Percentiles rank a stretch among this genome's conserved stretches.
These are phyloP conservation scores for Calypte anna DNA, from an alignment of 2,113 vertebrate species.

Conservation along the genomic window DNA sequence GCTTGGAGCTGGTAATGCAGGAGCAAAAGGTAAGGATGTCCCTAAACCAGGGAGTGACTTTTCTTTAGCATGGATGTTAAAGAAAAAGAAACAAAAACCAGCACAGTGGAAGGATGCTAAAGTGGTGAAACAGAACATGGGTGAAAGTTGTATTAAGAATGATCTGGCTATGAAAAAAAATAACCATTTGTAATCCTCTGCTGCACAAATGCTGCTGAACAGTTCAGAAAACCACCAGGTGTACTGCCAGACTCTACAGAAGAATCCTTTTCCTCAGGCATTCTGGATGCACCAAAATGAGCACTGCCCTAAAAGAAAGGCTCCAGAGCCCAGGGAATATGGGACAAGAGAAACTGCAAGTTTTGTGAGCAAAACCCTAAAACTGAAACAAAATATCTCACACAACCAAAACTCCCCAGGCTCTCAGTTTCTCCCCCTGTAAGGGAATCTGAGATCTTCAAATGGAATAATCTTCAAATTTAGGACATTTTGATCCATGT, in stretches of 20 bases:
- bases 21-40: not conserved
- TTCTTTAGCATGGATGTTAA: not conserved
- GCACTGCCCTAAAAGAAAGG: not conserved
- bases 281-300: not conserved
- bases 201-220: not conserved
- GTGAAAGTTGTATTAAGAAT: not conserved
- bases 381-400: not conserved
- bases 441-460: not conserved
- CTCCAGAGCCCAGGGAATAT: rapidly evolving
- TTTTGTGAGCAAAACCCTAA: not conserved
- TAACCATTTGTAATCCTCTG: not conserved
- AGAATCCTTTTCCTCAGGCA: not conserved
- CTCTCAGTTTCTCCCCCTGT: not conserved
- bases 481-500: not conserved
- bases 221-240: not conserved
- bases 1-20: not conserved
- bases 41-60: not conserved
- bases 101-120: not conserved
- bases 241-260: not conserved
- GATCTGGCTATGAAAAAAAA: not conserved
- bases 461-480: not conserved
- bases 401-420: not conserved
- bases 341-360: not conserved
- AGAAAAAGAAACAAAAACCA: not conserved
- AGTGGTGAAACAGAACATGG: not conserved